phyloP scores from a whole-genome alignment of 2,888 invertebrate species.

The Eurois occulta region DNA sequence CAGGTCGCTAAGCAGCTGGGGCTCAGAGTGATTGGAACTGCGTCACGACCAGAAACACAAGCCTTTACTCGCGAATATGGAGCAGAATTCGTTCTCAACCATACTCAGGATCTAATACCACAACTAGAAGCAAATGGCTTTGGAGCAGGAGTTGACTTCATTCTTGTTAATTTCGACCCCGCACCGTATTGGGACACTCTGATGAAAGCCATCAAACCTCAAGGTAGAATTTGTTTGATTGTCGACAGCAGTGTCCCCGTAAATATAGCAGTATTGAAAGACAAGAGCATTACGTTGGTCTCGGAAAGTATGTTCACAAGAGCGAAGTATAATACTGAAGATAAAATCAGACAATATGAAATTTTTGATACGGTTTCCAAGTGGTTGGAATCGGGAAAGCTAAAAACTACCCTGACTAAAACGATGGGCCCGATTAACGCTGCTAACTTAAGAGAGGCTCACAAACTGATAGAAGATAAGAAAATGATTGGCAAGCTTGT shows the following conservation, averaged over 20 bases:
- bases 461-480: conserved; percentile 81
- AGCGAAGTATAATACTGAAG: conserved; percentile 83
- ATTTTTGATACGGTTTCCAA: conserved; percentile 79
- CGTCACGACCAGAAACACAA: conserved; percentile 80
- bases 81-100: conserved; percentile 82
- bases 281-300: conserved; percentile 83
- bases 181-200: conserved; percentile 85
- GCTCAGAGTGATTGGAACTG: conserved; percentile 85
- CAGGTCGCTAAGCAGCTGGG: conserved; percentile 83
- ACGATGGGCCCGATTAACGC: conserved; percentile 84
- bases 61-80: conserved; percentile 79
- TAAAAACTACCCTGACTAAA: conserved; percentile 81
- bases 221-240: conserved; percentile 84
- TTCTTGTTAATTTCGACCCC: conserved; percentile 85
- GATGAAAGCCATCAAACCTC: conserved; percentile 82
- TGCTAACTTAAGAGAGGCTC: conserved; percentile 82
- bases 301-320: conserved; percentile 84
- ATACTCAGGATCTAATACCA: conserved; percentile 78
- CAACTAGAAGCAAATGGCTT: conserved; percentile 80
- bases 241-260: conserved; percentile 83
- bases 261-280: conserved; percentile 80
- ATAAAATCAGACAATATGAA: conserved; percentile 80
- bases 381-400: conserved; percentile 78
- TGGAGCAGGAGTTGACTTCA: conserved; percentile 81
- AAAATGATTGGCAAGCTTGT: conserved; percentile 84